Base-by-base conservation (phyloP, 2,888 invertebrate genomes). In the Lissonota sp. region DNA sequence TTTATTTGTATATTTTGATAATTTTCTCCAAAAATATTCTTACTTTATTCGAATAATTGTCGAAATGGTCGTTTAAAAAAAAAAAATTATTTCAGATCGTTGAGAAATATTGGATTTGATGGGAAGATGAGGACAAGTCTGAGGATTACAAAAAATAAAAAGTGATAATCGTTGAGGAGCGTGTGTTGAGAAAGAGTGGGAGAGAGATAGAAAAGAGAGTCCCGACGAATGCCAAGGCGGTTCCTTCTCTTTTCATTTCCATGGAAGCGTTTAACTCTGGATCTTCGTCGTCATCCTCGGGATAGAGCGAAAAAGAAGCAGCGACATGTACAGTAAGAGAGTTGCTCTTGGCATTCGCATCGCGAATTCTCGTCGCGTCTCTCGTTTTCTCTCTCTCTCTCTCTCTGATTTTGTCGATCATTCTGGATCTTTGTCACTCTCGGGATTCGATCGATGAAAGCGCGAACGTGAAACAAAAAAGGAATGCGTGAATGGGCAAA, bases 401-500 rank as follows among this genome's bases (percentile, higher is more conserved):
- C 58, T 42, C 16, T 49, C 37, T 26, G 26, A 26, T 55, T 10
- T 14, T 37, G 37, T 60, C 16, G 26, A 26, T 26, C 26, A 26
- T 44, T 26, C 10, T 10, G 16, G 46, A 14, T 71, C 40, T 46
- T 12, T 42, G 10, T 74, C 12, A 55, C n/a, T 70, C 51, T 63
- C 57, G 73, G 26, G 26, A 67, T 69, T 46, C 42, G 39, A 67
- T 67, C 26, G 57, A 67, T 58, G 55, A 7, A 73, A 63, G 82
- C 69, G 84, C 80, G 82, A 83, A 76, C 37, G 78, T 72, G 74
- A 79, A 60, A 46, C 55, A 66, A 37, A 44, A 79, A 67, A 64
- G 80, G 77, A 81, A 75, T 75, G 81, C 69, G 82, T 79, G 72
- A 82, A 79, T 74, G 67, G 71, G 55, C 16, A 57, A 69, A 42